Evolutionary conservation across 2,797 vertebrate species (phyloP).

Genomic region (Sphaeramia orbicularis): DNA sequence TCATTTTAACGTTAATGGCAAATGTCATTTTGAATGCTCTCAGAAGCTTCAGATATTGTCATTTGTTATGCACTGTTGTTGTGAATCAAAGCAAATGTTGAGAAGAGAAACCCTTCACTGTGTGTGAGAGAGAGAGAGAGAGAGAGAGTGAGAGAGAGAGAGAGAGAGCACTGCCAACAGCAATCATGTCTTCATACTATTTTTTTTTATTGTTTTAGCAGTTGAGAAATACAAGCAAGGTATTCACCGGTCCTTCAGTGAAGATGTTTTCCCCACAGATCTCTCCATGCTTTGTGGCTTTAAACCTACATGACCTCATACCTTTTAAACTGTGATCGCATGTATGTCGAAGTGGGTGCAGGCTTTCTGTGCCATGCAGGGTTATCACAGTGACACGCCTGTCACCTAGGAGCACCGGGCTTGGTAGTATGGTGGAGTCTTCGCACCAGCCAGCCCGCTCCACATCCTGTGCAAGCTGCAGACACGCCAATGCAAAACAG

Average conservation of each 20-base stretch:
- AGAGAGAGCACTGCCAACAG: constrained; percentile 39
- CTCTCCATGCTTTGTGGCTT: constrained; percentile 30
- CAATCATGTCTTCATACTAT: constrained; percentile 33
- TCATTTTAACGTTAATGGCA: constrained; percentile 79
- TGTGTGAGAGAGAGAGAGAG: neutral
- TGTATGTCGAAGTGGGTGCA: constrained; percentile 59
- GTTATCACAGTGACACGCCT: constrained; percentile 81
- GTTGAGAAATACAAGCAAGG: constrained; percentile 53
- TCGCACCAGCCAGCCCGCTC: constrained; percentile 72
- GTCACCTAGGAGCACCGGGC: constrained; percentile 75
- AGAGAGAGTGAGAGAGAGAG: no score
- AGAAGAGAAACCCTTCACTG: constrained; percentile 49
- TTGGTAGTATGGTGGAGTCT: constrained; percentile 55
- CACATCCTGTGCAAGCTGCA: constrained; percentile 57
- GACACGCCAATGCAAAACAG: constrained; percentile 72
- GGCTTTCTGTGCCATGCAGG: constrained; percentile 50
- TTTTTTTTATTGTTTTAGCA: constrained; percentile 43
- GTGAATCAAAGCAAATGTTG: constrained; percentile 75
- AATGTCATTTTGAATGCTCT: constrained; percentile 76
- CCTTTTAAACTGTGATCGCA: constrained; percentile 61
- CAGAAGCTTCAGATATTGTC: constrained; percentile 71
- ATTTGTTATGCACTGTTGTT: constrained; percentile 61
- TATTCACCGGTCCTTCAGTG: constrained; percentile 47
- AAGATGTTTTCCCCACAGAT: constrained; percentile 40
- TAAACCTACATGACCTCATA: constrained; percentile 60